phyloP scores from a whole-genome alignment of 2,113 vertebrate genomes.

The Nothocercus nigrocapillus region DNA sequence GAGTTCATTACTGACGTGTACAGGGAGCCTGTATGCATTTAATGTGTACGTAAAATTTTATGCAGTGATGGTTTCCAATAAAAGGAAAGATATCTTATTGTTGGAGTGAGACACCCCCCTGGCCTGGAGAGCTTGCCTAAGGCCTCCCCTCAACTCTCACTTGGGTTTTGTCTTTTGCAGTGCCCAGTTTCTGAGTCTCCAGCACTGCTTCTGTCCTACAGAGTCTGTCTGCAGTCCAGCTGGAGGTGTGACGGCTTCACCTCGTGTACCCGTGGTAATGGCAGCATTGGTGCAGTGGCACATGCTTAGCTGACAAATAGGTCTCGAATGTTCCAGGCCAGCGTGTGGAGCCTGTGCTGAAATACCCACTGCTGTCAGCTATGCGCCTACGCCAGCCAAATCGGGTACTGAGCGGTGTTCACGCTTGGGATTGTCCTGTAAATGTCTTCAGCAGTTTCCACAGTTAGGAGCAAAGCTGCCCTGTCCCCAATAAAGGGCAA shows the following conservation, averaged over 20 bases:
- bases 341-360: neutral
- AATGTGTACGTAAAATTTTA: conserved; percentile 30
- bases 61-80: conserved; percentile 46
- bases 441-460: neutral
- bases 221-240: neutral
- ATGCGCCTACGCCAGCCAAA: neutral
- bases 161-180: neutral
- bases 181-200: neutral
- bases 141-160: conserved; percentile 11
- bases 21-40: neutral
- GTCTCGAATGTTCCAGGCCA: neutral
- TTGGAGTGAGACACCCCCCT: conserved; percentile 14
- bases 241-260: neutral
- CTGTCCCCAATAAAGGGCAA: neutral
- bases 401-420: accelerated
- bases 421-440: neutral
- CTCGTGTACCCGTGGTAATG: neutral
- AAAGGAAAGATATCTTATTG: conserved; percentile 52
- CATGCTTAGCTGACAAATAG: neutral
- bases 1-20: neutral
- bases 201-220: neutral
- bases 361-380: neutral
- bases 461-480: neutral
- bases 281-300: neutral
- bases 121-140: conserved; percentile 7